These are phyloP conservation scores for Heliconius hewitsoni DNA, from an alignment of 1,140 invertebrate genomes.

Conservation along the genomic window DNA sequence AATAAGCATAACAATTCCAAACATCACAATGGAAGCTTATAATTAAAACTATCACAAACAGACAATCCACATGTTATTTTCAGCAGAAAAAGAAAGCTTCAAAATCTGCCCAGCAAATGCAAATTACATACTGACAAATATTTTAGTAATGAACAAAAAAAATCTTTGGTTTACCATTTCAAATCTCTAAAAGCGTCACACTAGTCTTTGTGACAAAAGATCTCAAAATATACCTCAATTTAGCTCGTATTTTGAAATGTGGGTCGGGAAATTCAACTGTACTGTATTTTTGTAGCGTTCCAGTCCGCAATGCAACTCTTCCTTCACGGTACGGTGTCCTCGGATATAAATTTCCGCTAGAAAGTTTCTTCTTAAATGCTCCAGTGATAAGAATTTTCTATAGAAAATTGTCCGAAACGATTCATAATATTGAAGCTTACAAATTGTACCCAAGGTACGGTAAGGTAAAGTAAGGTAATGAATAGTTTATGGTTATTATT, in stretches of 20 bases:
- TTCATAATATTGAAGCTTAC: neutral
- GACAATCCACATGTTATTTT: neutral
- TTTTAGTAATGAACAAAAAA: constrained; percentile 1
- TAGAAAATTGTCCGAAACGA: neutral
- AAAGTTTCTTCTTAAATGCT: constrained; percentile 16
- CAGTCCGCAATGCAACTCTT: constrained; percentile 5
- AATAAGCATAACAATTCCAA: neutral
- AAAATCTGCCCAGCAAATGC: neutral
- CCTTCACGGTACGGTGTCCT: constrained; percentile 3
- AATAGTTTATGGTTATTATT: too few relatives aligned
- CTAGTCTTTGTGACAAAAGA: constrained; percentile 24
- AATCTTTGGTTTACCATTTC: constrained; percentile 19
- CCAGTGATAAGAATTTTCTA: constrained; percentile 9
- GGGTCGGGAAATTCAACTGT: constrained; percentile 25
- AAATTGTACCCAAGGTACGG: neutral
- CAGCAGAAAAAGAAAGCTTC: neutral
- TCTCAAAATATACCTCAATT: constrained; percentile 27
- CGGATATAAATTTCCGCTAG: constrained; percentile 22
- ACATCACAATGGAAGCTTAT: neutral
- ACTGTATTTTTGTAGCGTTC: constrained; percentile 20
- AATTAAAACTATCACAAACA: neutral
- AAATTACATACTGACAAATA: constrained; percentile 8
- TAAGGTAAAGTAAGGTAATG: too few relatives aligned
- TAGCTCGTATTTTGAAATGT: constrained; percentile 29
- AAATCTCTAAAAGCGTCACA: constrained; percentile 25